Conservation (phyloP, 2,888 invertebrate species). For the Arge pagana region DNA sequence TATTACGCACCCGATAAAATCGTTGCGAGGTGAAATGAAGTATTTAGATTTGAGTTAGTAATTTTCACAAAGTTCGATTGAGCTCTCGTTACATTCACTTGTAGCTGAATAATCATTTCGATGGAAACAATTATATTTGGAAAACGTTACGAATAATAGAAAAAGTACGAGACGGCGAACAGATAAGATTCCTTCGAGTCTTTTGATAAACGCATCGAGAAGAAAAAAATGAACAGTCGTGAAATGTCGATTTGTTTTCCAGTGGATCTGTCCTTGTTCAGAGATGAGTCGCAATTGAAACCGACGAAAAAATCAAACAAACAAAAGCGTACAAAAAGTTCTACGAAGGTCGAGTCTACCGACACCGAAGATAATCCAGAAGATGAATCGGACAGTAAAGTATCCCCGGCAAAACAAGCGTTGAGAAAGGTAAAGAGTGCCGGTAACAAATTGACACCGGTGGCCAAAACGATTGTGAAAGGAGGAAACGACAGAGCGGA, state of each 20-base stretch:
- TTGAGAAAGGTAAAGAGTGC: slow-evolving; percentile 32
- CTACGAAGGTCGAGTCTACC: slow-evolving; percentile 32
- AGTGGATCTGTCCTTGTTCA: slow-evolving; percentile 85
- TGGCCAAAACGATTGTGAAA: slow-evolving; percentile 49
- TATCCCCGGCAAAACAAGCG: slow-evolving; percentile 39
- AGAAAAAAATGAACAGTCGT: too few species aligned
- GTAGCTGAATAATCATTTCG: too few species aligned
- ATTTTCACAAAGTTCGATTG: too few species aligned
- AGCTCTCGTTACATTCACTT: too few species aligned
- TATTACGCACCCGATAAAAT: too few species aligned
- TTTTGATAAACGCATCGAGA: too few species aligned
- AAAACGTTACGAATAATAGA: too few species aligned
- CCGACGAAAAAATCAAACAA: slow-evolving; percentile 60
- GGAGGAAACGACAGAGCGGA: slow-evolving; percentile 51
- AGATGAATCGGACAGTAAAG: slow-evolving; percentile 22
- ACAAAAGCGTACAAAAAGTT: slow-evolving; percentile 48
- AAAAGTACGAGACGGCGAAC: too few species aligned
- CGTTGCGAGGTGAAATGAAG: too few species aligned
- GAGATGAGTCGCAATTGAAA: slow-evolving; percentile 81
- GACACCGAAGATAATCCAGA: slow-evolving; percentile 21
- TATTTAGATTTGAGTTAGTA: too few species aligned
- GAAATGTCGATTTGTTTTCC: slow-evolving; percentile 42
- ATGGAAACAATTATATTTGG: too few species aligned
- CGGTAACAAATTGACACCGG: slow-evolving; percentile 45
- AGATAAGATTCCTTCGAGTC: too few species aligned